These are phyloP conservation scores for Pterocles gutturalis DNA, from an alignment of 2,113 vertebrate species.

Conservation along the genomic window DNA sequence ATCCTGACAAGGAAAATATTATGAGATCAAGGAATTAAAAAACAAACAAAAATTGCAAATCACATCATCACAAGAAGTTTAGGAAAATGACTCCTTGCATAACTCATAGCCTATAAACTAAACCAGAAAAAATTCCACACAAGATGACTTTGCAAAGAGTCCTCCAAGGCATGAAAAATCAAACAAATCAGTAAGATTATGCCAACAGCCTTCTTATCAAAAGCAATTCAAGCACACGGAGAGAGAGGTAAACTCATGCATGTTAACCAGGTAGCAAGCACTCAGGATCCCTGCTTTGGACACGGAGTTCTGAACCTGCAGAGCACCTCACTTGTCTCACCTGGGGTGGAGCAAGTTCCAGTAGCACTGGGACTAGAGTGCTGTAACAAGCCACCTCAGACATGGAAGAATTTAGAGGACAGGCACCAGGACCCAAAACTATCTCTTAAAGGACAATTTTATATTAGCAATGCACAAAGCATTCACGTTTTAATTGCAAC, in stretches of 20 bases:
- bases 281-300: not conserved
- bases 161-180: not conserved
- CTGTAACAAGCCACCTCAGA: not conserved
- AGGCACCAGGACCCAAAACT: not conserved
- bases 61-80: not conserved
- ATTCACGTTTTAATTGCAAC: not conserved
- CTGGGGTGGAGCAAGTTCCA: not conserved
- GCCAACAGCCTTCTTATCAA: not conserved
- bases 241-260: not conserved
- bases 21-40: not conserved
- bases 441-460: not conserved
- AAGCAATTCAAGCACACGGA: not conserved
- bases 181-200: not conserved
- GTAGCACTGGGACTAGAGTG: not conserved
- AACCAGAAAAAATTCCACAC: not conserved
- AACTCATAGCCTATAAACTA: not conserved
- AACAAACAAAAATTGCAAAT: not conserved
- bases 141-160: not conserved
- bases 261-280: not conserved
- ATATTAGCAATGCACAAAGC: not conserved
- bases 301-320: rapidly evolving
- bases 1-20: not conserved
- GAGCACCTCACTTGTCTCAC: not conserved
- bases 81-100: not conserved
- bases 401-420: too few relatives aligned